Evolutionary conservation across 2,797 vertebrate species (phyloP).

Genomic region (Rhabdophis nuchalis): DNA sequence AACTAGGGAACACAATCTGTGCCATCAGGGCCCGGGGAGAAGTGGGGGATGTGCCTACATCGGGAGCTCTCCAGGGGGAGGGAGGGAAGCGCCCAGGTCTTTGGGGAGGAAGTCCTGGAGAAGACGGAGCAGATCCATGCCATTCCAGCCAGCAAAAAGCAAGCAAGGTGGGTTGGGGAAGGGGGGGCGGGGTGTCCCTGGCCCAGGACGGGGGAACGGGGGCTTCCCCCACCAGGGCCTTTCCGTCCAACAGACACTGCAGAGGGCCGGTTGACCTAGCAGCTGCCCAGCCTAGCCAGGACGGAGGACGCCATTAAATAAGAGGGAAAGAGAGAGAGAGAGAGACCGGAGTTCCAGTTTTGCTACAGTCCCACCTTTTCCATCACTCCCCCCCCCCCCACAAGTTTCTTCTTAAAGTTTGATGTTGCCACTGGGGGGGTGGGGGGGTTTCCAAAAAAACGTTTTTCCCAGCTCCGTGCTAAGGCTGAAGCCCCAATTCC

Average conservation of each 20-base stretch:
- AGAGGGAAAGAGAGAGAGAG: no score
- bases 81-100: neutral
- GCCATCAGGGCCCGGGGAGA: neutral
- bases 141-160: neutral
- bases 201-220: slow-evolving; percentile 8
- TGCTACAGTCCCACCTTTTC: neutral
- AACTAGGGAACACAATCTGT: no score
- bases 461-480: neutral
- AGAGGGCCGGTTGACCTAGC: slow-evolving; percentile 48
- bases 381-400: no score
- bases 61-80: neutral
- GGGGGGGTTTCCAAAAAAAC: neutral
- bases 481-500: no score
- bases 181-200: neutral
- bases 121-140: neutral
- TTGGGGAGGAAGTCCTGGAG: neutral
- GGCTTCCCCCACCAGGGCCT: slow-evolving; percentile 40
- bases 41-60: neutral
- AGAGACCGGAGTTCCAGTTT: neutral
- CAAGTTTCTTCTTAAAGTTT: neutral
- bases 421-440: neutral
- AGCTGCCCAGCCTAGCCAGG: slow-evolving; percentile 51
- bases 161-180: neutral
- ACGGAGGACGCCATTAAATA: neutral
- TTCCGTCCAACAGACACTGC: neutral